Conservation (phyloP, 2,888 invertebrate genomes). For the Leptopilina syphax region DNA sequence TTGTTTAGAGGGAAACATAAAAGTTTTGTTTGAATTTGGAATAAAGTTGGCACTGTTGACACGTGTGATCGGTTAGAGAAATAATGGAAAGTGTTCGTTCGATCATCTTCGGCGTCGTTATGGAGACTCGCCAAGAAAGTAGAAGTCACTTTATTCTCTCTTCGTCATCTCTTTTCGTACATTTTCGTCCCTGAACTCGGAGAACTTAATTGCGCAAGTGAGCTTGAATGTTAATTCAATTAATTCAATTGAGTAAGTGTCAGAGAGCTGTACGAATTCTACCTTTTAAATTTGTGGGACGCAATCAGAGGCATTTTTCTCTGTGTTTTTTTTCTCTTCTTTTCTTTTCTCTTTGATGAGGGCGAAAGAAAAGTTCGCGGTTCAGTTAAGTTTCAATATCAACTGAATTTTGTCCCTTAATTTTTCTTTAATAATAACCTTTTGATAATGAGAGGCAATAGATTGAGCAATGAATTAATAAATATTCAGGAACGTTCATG, state of each 20-base stretch:
- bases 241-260: slow-evolving; percentile 9
- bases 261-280: background rate
- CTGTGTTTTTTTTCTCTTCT: no score
- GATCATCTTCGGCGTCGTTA: background rate
- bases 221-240: slow-evolving; percentile 15
- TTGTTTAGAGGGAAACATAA: no score
- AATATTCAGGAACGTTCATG: slow-evolving; percentile 11
- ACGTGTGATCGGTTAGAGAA: background rate
- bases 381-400: slow-evolving; percentile 3
- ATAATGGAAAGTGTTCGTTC: background rate
- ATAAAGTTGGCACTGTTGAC: no score
- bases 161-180: slow-evolving; percentile 11
- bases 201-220: slow-evolving; percentile 14
- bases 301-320: slow-evolving; percentile 23
- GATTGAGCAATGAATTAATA: slow-evolving; percentile 12
- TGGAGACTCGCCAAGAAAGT: slow-evolving; percentile 1
- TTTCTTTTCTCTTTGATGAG: no score
- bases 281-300: slow-evolving; percentile 30
- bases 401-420: background rate
- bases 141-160: slow-evolving; percentile 8
- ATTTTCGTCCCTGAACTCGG: background rate
- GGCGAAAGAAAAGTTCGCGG: no score
- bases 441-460: background rate
- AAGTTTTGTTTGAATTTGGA: no score
- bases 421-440: background rate